Percentiles rank a stretch among this genome's conserved stretches.
Conservation (phyloP, 2,797 vertebrate species). For the Chiloscyllium punctatum region DNA sequence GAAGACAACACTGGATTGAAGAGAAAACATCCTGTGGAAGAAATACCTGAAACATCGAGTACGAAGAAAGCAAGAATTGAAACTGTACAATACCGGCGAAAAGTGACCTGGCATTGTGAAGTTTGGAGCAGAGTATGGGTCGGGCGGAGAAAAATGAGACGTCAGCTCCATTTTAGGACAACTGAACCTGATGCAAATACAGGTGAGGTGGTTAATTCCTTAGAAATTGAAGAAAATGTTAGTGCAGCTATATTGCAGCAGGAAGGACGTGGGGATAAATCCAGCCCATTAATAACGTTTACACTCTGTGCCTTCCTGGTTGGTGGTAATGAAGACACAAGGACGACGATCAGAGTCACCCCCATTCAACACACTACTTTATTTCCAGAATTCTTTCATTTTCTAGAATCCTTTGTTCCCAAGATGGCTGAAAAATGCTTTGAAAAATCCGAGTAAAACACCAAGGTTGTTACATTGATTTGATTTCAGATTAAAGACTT, state of each 20-base stretch:
- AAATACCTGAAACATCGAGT: slow-evolving; percentile 26
- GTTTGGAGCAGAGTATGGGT: slow-evolving; percentile 72
- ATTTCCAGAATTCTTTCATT: slow-evolving; percentile 78
- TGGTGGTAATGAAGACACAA: slow-evolving; percentile 54
- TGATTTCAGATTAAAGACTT: background rate
- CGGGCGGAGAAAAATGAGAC: slow-evolving; percentile 69
- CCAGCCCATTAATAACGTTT: slow-evolving; percentile 59
- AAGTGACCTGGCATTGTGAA: slow-evolving; percentile 58
- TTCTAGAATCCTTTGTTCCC: slow-evolving; percentile 73
- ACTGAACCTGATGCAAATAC: slow-evolving; percentile 26
- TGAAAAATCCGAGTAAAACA: slow-evolving; percentile 42
- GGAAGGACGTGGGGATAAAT: slow-evolving; percentile 39
- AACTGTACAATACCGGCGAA: slow-evolving; percentile 26
- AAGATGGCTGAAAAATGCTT: slow-evolving; percentile 59
- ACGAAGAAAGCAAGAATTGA: slow-evolving; percentile 46
- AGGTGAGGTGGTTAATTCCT: slow-evolving; percentile 50
- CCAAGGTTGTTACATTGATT: background rate
- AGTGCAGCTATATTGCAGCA: slow-evolving; percentile 59
- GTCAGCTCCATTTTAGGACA: slow-evolving; percentile 63
- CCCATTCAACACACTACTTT: slow-evolving; percentile 52
- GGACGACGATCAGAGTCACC: slow-evolving; percentile 54
- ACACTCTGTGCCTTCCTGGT: slow-evolving; percentile 51
- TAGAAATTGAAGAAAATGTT: slow-evolving; percentile 68
- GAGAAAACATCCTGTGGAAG: slow-evolving; percentile 48
- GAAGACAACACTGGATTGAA: slow-evolving; percentile 49